Evolutionary conservation across 2,797 vertebrate species (phyloP).

Genomic region (Acipenser oxyrinchus): DNA sequence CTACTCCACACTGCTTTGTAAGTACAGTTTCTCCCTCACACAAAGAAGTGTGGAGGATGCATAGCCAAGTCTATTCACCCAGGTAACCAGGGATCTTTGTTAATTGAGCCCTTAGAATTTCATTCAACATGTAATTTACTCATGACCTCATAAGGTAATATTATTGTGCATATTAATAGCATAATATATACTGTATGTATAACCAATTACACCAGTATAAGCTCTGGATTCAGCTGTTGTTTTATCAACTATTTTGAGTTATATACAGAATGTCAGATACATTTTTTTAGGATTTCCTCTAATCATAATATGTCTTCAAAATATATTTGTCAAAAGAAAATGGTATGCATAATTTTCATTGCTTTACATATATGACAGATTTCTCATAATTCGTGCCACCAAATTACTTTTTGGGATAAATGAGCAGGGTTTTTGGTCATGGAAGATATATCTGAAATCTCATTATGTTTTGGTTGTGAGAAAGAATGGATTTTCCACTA

Average conservation of each 20-base stretch:
- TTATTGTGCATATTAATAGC: neutral
- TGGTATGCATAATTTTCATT: neutral
- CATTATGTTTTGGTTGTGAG: slow-evolving; percentile 6
- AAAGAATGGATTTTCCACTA: slow-evolving; percentile 5
- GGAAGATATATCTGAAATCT: neutral
- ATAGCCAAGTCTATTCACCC: no score
- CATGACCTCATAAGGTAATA: neutral
- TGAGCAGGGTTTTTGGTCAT: neutral
- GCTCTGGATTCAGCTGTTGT: no score
- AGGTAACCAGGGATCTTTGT: no score
- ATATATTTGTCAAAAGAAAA: slow-evolving; percentile 21
- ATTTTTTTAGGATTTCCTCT: neutral
- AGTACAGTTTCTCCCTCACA: no score
- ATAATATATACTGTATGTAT: no score
- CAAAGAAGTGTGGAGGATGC: no score
- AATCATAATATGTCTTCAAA: slow-evolving; percentile 6
- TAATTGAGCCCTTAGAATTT: no score
- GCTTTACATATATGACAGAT: neutral
- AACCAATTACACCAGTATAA: no score
- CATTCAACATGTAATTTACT: neutral
- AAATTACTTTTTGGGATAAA: neutral
- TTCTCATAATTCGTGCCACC: neutral
- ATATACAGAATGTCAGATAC: no score
- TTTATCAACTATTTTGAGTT: no score
- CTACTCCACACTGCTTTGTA: no score